phyloP scores from a whole-genome alignment of 2,888 invertebrate genomes.

The Lepidocyrtoides sp. region DNA sequence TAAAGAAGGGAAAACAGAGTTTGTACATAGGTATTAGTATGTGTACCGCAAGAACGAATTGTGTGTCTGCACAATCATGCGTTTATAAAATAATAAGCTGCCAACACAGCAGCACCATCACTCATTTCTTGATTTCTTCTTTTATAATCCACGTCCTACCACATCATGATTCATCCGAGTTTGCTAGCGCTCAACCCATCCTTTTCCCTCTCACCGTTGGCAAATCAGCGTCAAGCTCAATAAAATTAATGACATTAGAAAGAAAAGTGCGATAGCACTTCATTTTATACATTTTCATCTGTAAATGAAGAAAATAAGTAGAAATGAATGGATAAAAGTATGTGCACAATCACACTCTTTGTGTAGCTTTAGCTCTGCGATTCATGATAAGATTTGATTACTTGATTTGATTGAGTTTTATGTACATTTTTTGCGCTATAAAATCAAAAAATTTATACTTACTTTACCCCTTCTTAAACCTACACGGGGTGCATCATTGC shows the following conservation, averaged over 20 bases:
- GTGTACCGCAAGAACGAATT: too few relatives aligned
- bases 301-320: background rate
- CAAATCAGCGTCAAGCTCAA: conserved; percentile 65
- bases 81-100: conserved; percentile 69
- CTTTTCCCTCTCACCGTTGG: conserved; percentile 39
- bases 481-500: conserved; percentile 53
- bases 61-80: conserved; percentile 52
- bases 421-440: conserved; percentile 35
- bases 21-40: background rate
- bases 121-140: conserved; percentile 44
- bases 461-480: conserved; percentile 31
- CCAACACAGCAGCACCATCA: conserved; percentile 48
- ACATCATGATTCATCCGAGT: conserved; percentile 55
- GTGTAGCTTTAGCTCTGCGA: background rate
- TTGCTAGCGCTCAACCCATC: conserved; percentile 15
- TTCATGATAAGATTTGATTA: conserved; percentile 54
- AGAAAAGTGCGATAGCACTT: conserved; percentile 40
- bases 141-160: background rate
- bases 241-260: conserved; percentile 36
- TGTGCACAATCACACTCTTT: background rate
- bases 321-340: background rate
- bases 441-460: conserved; percentile 57
- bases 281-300: background rate
- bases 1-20: background rate
- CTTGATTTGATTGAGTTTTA: conserved; percentile 68